Evolutionary conservation across 2,113 vertebrate species (phyloP), one percentile per base, ranked within the genome.

Genomic region (Apeltes quadracus): DNA sequence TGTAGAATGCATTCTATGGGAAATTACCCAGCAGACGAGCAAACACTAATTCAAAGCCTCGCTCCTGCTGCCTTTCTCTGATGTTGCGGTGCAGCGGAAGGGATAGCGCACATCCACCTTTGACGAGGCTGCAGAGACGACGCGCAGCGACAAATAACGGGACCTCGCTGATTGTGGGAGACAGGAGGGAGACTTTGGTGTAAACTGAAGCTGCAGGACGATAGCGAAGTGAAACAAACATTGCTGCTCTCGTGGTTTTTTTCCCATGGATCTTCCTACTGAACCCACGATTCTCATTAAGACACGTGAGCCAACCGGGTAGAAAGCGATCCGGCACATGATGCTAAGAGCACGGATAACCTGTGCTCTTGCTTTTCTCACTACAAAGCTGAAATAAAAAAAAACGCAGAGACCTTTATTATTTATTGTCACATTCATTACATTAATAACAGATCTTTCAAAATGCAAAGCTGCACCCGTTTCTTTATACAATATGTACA

Each of bases 111-210:
- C 61, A 55, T 23, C 58, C 69, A 76, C 53, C 81, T 89, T 75
- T 87, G 83, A 86, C 74, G 82, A 88, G 78, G 67, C 77, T 74
- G 79, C 67, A 82, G 29, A 85, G 84, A 87, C 86, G 84, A 84
- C 86, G 76, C 76, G 79, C 84, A 81, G 86, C 84, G 89, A 88
- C 85, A 85, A 73, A 76, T 90, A 90, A 88, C 84, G 78, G 57
- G 80, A 75, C 65, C 65, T 75, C 15, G 53, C 80, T 89, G 89
- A 91, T 91, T 92, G 76, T 78, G 59, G 69, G 69, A 82, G 87
- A 87, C 82, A 78, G 78, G 61, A 85, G 84, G 59, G 86, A 85
- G 84, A 79, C 83, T 82, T 87, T 81, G 77, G 83, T 78, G 81
- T 78, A 83, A 88, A 79, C 87, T 79, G 62, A 76, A 84, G 75